Conservation (phyloP, 2,888 invertebrate genomes). For the Loripinus fragilis region DNA sequence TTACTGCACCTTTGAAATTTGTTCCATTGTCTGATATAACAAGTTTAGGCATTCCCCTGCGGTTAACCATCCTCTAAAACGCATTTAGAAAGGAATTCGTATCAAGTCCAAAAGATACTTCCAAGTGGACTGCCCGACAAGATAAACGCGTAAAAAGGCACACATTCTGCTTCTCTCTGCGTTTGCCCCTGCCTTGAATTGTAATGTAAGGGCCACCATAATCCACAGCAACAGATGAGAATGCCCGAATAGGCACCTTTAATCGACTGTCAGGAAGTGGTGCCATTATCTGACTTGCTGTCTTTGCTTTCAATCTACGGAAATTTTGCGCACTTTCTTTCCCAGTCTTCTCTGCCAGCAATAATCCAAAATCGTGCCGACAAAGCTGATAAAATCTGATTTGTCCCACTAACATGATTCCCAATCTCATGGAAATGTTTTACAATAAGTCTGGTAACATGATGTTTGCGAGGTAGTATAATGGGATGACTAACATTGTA, state of each 20-base stretch:
- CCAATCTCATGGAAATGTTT: conserved; percentile 37
- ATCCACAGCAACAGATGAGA: conserved; percentile 20
- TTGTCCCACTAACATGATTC: conserved; percentile 25
- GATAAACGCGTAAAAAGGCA: conserved; percentile 50
- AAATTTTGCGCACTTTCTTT: too few relatives aligned
- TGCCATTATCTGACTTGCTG: conserved; percentile 28
- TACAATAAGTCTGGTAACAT: conserved; percentile 41
- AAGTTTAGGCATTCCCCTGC: conserved; percentile 41
- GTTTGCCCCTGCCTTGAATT: conserved; percentile 35
- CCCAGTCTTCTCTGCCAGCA: too few relatives aligned
- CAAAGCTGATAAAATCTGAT: not conserved
- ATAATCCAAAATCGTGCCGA: too few relatives aligned
- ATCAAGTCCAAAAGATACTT: conserved; percentile 36
- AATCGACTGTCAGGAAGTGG: conserved; percentile 23
- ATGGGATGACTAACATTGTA: conserved; percentile 41
- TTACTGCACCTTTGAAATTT: conserved; percentile 42
- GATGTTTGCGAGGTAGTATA: conserved; percentile 40
- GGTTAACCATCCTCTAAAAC: conserved; percentile 30
- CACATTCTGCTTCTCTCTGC: conserved; percentile 9
- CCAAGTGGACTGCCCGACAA: conserved; percentile 46
- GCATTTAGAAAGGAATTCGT: conserved; percentile 49
- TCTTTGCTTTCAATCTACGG: too few relatives aligned
- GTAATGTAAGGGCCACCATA: conserved; percentile 37
- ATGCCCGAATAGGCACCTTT: conserved; percentile 22
- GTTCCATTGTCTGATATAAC: conserved; percentile 44